Evolutionary conservation across 2,888 invertebrate species (phyloP).

Genomic region (Cybosia mesomella): DNA sequence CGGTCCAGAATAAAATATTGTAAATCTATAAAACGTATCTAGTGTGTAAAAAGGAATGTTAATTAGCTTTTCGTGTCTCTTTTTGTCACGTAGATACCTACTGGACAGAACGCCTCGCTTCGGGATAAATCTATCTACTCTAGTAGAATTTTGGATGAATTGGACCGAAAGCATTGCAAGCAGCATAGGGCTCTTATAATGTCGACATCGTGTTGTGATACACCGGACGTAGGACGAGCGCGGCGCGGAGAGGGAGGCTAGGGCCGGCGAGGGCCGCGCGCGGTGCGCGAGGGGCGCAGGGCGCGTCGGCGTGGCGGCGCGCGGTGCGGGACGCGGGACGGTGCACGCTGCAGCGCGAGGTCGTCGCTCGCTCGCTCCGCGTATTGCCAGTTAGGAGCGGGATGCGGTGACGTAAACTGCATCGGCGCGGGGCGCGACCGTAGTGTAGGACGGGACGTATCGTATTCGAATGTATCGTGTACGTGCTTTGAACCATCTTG

Average conservation of each 20-base stretch:
- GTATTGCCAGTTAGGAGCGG: slow-evolving; percentile 84
- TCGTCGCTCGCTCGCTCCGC: slow-evolving; percentile 82
- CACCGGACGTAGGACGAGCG: slow-evolving; percentile 79
- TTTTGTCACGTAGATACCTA: slow-evolving; percentile 45
- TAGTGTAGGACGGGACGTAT: slow-evolving; percentile 86
- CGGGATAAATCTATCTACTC: slow-evolving; percentile 40
- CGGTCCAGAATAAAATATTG: slow-evolving; percentile 23
- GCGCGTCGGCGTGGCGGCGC: slow-evolving; percentile 61
- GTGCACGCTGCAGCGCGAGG: slow-evolving; percentile 86
- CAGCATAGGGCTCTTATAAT: slow-evolving; percentile 41
- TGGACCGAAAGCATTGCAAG: slow-evolving; percentile 53
- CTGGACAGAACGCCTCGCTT: slow-evolving; percentile 50
- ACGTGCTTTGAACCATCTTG: slow-evolving; percentile 72
- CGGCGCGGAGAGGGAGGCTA: slow-evolving; percentile 50
- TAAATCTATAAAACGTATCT: slow-evolving; percentile 17
- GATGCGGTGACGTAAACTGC: slow-evolving; percentile 87
- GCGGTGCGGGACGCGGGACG: slow-evolving; percentile 76
- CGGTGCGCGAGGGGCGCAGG: slow-evolving; percentile 59
- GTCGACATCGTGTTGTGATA: slow-evolving; percentile 56
- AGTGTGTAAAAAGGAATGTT: slow-evolving; percentile 51
- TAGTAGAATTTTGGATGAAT: slow-evolving; percentile 50
- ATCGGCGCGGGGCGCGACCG: slow-evolving; percentile 84
- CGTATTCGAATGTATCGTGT: slow-evolving; percentile 75
- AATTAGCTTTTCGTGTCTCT: slow-evolving; percentile 53
- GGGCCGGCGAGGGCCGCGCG: slow-evolving; percentile 59